Evolutionary conservation across 1,140 invertebrate genomes (phyloP).

Genomic region (Drosophila rufa): DNA sequence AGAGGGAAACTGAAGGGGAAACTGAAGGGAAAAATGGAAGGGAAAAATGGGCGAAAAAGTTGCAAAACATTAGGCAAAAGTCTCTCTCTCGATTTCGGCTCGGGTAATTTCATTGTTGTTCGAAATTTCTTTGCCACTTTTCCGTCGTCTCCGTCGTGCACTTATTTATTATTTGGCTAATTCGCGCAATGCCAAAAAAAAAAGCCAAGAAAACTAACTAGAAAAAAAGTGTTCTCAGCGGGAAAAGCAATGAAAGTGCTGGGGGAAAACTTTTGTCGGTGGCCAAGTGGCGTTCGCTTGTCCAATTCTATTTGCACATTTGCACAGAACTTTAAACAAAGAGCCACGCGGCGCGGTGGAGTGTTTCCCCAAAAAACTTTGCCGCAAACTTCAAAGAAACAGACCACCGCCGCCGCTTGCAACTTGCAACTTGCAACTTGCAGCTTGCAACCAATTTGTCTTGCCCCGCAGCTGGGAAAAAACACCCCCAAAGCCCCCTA

Average conservation of each 20-base stretch:
- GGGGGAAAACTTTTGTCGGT: conserved; percentile 61
- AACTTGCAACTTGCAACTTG: conserved; percentile 46
- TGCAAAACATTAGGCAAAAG: conserved; percentile 57
- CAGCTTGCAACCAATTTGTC: conserved; percentile 80
- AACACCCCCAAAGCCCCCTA: neutral
- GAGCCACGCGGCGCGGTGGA: conserved; percentile 25
- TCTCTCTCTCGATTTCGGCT: conserved; percentile 25
- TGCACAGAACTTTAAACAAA: conserved; percentile 77
- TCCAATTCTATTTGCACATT: conserved; percentile 79
- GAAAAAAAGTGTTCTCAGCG: conserved; percentile 14
- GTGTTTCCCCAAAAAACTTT: conserved; percentile 38
- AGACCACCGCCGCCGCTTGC: conserved; percentile 5
- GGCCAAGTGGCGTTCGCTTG: conserved; percentile 65
- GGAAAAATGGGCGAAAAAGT: conserved; percentile 29
- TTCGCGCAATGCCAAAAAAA: conserved; percentile 71
- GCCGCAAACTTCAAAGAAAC: conserved; percentile 39
- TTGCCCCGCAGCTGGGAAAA: conserved; percentile 7
- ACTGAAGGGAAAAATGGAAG: neutral
- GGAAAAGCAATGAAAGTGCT: conserved; percentile 26
- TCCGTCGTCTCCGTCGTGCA: conserved; percentile 55
- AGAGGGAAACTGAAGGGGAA: neutral
- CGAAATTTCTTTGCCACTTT: conserved; percentile 71
- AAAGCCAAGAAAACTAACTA: neutral
- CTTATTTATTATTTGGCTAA: conserved; percentile 84
- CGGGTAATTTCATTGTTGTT: conserved; percentile 80